Conservation (phyloP, 2,113 vertebrate genomes). For the Chrysochloris asiatica region DNA sequence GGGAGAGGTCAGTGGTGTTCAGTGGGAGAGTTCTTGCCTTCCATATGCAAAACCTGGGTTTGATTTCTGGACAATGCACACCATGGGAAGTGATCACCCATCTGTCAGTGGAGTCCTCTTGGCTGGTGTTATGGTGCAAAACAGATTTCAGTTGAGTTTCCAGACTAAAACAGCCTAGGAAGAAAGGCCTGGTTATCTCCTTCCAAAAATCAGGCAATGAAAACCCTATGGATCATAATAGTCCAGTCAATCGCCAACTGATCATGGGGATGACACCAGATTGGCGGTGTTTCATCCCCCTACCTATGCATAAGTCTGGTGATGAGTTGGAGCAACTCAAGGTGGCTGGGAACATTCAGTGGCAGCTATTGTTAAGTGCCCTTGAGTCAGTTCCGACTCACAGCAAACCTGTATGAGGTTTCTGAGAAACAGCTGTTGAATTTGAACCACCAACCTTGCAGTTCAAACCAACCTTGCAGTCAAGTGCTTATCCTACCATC, state of each 20-base stretch:
- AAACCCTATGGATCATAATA: not conserved
- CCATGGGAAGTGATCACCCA: not conserved
- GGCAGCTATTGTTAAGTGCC: too few species aligned
- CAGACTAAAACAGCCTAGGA: not conserved
- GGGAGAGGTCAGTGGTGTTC: not conserved
- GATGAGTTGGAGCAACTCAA: not conserved
- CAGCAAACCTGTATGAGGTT: too few species aligned
- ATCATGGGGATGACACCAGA: not conserved
- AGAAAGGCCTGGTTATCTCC: not conserved
- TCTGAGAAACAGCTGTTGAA: too few species aligned
- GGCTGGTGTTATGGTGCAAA: not conserved
- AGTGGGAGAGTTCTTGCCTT: not conserved
- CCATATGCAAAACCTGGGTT: not conserved
- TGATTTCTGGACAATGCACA: not conserved
- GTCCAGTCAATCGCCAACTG: not conserved
- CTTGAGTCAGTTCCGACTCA: too few species aligned
- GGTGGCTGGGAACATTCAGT: too few species aligned
- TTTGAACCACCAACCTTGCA: too few species aligned
- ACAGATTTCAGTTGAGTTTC: not conserved
- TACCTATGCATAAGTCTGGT: not conserved
- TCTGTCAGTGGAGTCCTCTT: not conserved
- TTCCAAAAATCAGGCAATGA: not conserved
- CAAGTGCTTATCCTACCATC: too few species aligned
- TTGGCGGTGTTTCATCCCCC: not conserved
- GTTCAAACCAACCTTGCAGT: too few species aligned